Evolutionary conservation across 1,140 invertebrate genomes (phyloP), one percentile per base, ranked within the genome.

Genomic region (Brachionus koreanus): DNA sequence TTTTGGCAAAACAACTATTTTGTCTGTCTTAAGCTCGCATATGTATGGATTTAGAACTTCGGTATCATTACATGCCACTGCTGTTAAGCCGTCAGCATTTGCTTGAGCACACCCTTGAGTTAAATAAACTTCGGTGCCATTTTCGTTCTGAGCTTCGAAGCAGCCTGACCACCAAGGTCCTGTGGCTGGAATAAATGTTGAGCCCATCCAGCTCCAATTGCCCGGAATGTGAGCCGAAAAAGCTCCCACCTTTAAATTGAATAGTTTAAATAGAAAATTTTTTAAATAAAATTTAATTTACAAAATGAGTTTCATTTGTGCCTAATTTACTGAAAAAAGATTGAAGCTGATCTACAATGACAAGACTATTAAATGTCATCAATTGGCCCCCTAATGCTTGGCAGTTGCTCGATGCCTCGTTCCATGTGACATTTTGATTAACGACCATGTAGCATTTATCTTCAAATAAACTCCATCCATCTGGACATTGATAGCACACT

Each of bases 161-260:
- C 69, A 74, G 3, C 33, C 19, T 25, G 39, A 19, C 69, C 69
- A 74, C 69, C 69, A 74, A 2, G 69, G 69, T 46, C 69, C 69
- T 1, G 69, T 10, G 6, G 39, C 69, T 33, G 69, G 69, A 25
- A 74, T 23, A 25, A 46, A 43, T 46, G 4, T 46, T 23, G 6
- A 16, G 5, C 43, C 69, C 43, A 25, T 42, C 69, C 69, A 74
- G 10, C 39, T 46, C 69, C 69, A 74, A 49, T 74, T 74, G n/a
- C 69, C 69, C 1, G 69, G 69, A 29, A 74, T 29, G 9, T 46
- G 25, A n/a, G 7, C 19, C 4, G 39, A 25, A 9, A 42, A 23
- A 46, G 69, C 69, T 13, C 69, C 39, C 19, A 35, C 43, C 69
- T 74, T 39, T 10, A 35, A 19, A 74, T 5, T 9, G n/a, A n/a